Evolutionary conservation across 2,888 invertebrate genomes (phyloP), one percentile per base, ranked within the genome.

Genomic region (Phalera bucephala): DNA sequence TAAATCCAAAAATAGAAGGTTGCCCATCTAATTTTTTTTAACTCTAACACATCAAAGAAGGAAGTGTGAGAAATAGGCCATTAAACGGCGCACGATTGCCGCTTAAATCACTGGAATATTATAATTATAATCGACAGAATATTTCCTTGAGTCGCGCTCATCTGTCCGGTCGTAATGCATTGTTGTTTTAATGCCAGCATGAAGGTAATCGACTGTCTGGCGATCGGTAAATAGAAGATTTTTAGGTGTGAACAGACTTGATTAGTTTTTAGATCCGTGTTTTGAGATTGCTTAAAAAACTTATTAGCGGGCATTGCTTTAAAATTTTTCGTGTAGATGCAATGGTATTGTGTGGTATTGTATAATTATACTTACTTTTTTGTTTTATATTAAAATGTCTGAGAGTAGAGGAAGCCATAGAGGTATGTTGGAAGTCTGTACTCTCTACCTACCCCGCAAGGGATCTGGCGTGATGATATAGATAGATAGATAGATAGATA

Each of bases 1-100:
- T n/a, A n/a, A n/a, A n/a, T n/a, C n/a, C n/a, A n/a, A n/a, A n/a
- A n/a, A n/a, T n/a, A n/a, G n/a, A n/a, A n/a, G n/a, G n/a, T n/a
- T n/a, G n/a, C n/a, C n/a, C n/a, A n/a, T n/a, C n/a, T n/a, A n/a
- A n/a, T n/a, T n/a, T n/a, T 42, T 40, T 6, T 0, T 28, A 35
- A 4, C 13, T 43, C 59, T 55, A 44, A 20, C 15, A n/a, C 32
- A 20, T 36, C 36, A 36, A 41, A 59, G 42, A 60, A 72, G 72
- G 72, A 74, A 73, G 72, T 64, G 64, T 62, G 59, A 69, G 60
- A 79, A 70, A 67, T 76, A 72, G 73, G 63, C 72, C 69, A 68
- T 64, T 58, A 59, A 52, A 50, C 57, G 42, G 46, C 50, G 39
- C 74, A 72, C 75, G 73, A 72, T 47, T 49, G 42, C 36, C 45